Base-by-base conservation (phyloP, 2,113 vertebrate genomes). In the Pongo abelii region DNA sequence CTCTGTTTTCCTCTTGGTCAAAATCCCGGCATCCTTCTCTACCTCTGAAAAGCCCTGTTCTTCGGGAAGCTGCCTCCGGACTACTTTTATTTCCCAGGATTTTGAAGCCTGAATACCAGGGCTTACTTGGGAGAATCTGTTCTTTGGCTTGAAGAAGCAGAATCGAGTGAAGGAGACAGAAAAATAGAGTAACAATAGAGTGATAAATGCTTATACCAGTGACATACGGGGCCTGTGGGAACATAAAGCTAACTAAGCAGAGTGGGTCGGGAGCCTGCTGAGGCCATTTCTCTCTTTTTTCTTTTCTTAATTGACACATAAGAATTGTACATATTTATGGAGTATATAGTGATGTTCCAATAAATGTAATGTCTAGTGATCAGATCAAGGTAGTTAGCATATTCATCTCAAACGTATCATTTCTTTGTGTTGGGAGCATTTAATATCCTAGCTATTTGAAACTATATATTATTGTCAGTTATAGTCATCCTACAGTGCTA, bases 31-130 rank as follows among this genome's bases (percentile, higher is more conserved):
- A 43, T 61, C 59, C 88, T 87, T 85, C 50, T 59, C 32, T 59
- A 52, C n/a, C 32, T 30, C 18, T 27, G 46, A 78, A 89, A 93
- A 91, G 30, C 14, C 30, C 12, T 43, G 1, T 61, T 16, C n/a
- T 91, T 52, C 8, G 18, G 78, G 78, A 96, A 85, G 20, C 50
- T 20, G 50, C 20, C 50, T 67, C 57, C 14, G 12, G 14, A 59
- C 61, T 52, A 10, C 43, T 30, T 94, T 93, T 93, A 84, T 87
- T 91, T 77, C 70, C 69, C 89, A 52, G 38, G 90, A 89, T 84
- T 93, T 87, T 95, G 74, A 93, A 97, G 32, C 8, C 52, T 0
- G 8, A 86, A 27, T 93, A 50, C 48, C 55, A 77, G 87, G 14
- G 50, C 8, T 94, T 72, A 46, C 35, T 86, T 90, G 80, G 40